Percentiles rank a stretch among this genome's conserved stretches.
Conservation (phyloP, 2,888 invertebrate species). For the Chloroclysta siterata region DNA sequence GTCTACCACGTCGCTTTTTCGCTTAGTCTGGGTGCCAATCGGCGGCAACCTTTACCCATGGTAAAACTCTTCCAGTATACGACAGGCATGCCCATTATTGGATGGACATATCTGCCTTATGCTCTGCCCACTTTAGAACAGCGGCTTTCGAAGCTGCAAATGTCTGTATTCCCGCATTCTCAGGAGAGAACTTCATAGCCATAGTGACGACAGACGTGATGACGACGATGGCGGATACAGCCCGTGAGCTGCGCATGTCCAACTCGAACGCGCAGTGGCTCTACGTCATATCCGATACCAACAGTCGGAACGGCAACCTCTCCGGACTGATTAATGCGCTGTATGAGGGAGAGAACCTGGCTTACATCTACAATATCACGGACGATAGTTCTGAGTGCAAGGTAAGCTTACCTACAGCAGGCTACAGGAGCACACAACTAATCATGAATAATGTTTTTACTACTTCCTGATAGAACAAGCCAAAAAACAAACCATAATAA, state of each 20-base stretch:
- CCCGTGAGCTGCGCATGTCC: constrained; percentile 87
- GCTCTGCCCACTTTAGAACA: too few species aligned
- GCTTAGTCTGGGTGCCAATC: too few species aligned
- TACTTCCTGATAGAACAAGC: too few species aligned
- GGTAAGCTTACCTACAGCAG: constrained; percentile 68
- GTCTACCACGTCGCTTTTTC: too few species aligned
- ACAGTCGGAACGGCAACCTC: constrained; percentile 77
- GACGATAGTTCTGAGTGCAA: constrained; percentile 77
- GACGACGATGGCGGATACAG: constrained; percentile 88
- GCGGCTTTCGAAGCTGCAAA: too few species aligned
- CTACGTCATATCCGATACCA: constrained; percentile 89
- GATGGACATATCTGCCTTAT: too few species aligned
- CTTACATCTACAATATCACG: constrained; percentile 90
- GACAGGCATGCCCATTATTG: too few species aligned
- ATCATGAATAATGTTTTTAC: too few species aligned
- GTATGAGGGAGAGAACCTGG: constrained; percentile 92
- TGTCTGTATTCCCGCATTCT: constrained; percentile 2
- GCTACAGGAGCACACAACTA: too few species aligned
- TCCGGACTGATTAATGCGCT: constrained; percentile 84
- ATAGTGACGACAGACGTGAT: constrained; percentile 86
- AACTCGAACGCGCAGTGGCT: constrained; percentile 92
- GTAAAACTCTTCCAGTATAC: too few species aligned
- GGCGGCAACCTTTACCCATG: too few species aligned
- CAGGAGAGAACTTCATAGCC: constrained; percentile 86
- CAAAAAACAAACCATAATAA: too few species aligned